These are phyloP conservation scores for Atrina japonica DNA, from an alignment of 2,888 invertebrate genomes.

Conservation along the genomic window DNA sequence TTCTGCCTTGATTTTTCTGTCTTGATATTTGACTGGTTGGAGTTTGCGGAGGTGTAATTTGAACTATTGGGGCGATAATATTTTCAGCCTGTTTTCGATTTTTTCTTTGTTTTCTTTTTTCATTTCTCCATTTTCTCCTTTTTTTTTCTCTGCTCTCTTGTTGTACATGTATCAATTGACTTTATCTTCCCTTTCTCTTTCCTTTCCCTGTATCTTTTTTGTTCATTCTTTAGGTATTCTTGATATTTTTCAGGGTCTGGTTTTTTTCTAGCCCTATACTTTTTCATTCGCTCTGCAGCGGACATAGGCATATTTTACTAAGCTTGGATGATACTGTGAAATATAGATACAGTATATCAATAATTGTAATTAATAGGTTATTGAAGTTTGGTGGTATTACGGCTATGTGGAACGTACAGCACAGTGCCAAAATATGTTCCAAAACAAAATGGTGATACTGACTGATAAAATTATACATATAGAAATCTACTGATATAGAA, in stretches of 20 bases:
- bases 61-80: too few species aligned
- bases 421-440: too few species aligned
- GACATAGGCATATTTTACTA: slow-evolving; percentile 6
- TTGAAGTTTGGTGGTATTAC: too few species aligned
- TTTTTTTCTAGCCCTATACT: neutral
- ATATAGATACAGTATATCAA: too few species aligned
- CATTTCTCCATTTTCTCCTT: slow-evolving; percentile 1
- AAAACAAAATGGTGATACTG: too few species aligned
- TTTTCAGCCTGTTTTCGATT: too few species aligned
- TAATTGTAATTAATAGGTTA: too few species aligned
- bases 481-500: too few species aligned
- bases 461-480: too few species aligned
- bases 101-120: slow-evolving; percentile 6
- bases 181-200: neutral
- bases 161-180: neutral
- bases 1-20: slow-evolving; percentile 15
- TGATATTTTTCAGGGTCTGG: slow-evolving; percentile 16
- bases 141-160: slow-evolving; percentile 9
- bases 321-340: too few species aligned
- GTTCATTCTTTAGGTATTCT: slow-evolving; percentile 16
- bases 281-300: slow-evolving; percentile 6
- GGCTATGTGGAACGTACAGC: too few species aligned
- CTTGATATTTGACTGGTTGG: too few species aligned
- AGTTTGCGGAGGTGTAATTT: slow-evolving; percentile 5
- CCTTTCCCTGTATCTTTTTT: slow-evolving; percentile 9